Evolutionary conservation across 2,888 invertebrate genomes (phyloP).

Genomic region (Allophyes oxyacanthae): DNA sequence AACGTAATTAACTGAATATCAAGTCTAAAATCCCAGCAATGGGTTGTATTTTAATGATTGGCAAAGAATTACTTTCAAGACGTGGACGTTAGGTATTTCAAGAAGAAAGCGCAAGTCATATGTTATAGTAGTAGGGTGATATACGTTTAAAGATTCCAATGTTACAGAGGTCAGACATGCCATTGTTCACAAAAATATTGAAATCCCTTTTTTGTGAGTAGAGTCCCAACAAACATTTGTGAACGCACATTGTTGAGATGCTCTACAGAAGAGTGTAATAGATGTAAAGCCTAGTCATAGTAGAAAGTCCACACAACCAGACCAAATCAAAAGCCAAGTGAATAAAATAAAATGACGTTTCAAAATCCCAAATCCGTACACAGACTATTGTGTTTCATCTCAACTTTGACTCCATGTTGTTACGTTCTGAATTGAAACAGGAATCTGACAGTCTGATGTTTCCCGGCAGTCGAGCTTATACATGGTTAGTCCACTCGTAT

Average conservation of each 20-base stretch:
- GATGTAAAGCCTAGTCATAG: slow-evolving; percentile 9
- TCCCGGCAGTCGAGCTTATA: slow-evolving; percentile 8
- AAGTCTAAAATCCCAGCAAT: slow-evolving; percentile 16
- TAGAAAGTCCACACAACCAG: slow-evolving; percentile 4
- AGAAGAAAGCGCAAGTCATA: slow-evolving; percentile 12
- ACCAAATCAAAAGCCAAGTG: slow-evolving; percentile 17
- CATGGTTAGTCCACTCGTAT: slow-evolving; percentile 11
- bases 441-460: slow-evolving; percentile 25
- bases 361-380: slow-evolving; percentile 20
- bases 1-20: slow-evolving; percentile 36
- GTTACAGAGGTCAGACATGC: slow-evolving; percentile 35
- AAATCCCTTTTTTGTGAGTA: slow-evolving; percentile 23
- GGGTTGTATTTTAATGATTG: no score
- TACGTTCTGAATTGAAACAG: slow-evolving; percentile 39
- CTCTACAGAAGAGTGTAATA: slow-evolving; percentile 7
- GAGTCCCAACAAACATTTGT: slow-evolving; percentile 29
- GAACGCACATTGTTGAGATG: slow-evolving; percentile 21
- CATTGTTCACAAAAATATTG: slow-evolving; percentile 26
- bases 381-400: slow-evolving; percentile 34
- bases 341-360: slow-evolving; percentile 19
- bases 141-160: slow-evolving; percentile 25
- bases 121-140: not conserved
- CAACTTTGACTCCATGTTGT: slow-evolving; percentile 30
- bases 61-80: no score
- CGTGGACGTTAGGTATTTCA: slow-evolving; percentile 12